Conservation (phyloP, 1,140 invertebrate species). For the Metopolophium dirhodum region DNA sequence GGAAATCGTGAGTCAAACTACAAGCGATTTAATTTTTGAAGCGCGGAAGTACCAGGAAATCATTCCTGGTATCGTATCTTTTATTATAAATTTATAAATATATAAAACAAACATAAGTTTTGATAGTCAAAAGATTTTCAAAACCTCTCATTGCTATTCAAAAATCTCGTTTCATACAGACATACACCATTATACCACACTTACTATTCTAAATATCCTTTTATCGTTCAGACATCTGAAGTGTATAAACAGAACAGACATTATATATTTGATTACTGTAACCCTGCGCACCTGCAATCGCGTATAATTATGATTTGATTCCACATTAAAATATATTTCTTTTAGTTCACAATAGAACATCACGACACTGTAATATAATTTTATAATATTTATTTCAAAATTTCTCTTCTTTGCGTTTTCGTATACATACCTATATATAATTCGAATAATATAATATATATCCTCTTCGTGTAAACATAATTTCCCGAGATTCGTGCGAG, state of each 20-base stretch:
- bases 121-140: not conserved
- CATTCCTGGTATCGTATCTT: not conserved
- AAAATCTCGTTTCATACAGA: not conserved
- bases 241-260: not conserved
- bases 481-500: not conserved
- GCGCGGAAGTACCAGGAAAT: not conserved
- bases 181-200: not conserved
- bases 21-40: not conserved
- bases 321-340: constrained; percentile 10
- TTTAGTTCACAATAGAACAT: not conserved
- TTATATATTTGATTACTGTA: not conserved
- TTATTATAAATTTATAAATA: not conserved
- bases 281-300: not conserved
- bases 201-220: not conserved
- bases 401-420: not conserved
- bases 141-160: not conserved
- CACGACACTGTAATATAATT: not conserved
- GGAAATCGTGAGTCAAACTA: not conserved
- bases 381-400: not conserved
- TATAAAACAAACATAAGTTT: not conserved
- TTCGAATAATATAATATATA: not conserved
- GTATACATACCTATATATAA: not conserved
- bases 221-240: not conserved
- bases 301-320: not conserved
- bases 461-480: not conserved